Conservation (phyloP, 2,888 invertebrate genomes). For the Omphaloscelis lunosa region DNA sequence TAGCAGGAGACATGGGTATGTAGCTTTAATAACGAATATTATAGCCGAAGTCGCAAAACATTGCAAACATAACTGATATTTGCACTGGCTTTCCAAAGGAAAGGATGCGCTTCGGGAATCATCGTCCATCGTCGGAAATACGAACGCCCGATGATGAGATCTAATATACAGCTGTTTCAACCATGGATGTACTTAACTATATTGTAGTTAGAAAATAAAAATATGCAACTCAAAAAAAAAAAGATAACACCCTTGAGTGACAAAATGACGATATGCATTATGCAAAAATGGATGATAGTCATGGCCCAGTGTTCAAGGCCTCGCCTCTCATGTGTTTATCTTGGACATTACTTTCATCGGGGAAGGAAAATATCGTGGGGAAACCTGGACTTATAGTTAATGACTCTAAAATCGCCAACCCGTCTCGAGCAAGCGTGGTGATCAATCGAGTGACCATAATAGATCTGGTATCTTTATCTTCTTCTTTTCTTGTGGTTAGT, state of each 20-base stretch:
- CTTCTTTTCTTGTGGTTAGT: too few relatives aligned
- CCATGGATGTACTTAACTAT: background rate
- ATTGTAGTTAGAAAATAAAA: too few relatives aligned
- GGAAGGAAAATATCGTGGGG: too few relatives aligned
- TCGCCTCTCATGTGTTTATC: too few relatives aligned
- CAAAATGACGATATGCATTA: background rate
- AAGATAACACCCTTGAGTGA: too few relatives aligned
- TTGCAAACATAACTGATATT: background rate
- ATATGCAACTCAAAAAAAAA: too few relatives aligned
- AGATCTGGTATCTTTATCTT: too few relatives aligned
- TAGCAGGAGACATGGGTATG: constrained; percentile 71
- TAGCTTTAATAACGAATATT: background rate
- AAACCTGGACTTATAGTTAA: background rate
- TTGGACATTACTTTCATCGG: too few relatives aligned
- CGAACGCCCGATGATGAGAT: background rate
- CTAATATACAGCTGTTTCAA: background rate
- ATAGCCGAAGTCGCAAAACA: background rate
- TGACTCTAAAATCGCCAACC: background rate
- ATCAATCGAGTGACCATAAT: too few relatives aligned
- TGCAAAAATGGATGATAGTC: too few relatives aligned
- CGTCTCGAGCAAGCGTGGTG: too few relatives aligned
- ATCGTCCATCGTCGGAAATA: background rate
- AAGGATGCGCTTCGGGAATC: background rate
- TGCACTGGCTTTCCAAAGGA: background rate
- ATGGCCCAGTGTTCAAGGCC: background rate